Base-by-base conservation (phyloP, 2,113 vertebrate genomes). In the Rhagologus leucostigma region DNA sequence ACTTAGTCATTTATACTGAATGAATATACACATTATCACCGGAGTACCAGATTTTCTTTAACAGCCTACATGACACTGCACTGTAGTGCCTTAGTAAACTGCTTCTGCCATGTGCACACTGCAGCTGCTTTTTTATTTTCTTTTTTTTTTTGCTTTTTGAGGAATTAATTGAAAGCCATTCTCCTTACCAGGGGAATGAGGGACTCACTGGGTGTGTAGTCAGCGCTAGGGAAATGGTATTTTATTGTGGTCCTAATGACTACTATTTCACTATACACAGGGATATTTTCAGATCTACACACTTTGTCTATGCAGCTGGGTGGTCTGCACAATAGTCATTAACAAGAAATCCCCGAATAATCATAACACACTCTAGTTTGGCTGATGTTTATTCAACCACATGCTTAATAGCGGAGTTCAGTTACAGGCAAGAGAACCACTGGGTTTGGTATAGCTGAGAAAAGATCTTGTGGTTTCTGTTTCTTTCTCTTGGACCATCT, bases 1-100 rank as follows among this genome's bases (percentile, higher is more conserved):
- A 98, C 97, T 97, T 98, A 97, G 95, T 97, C 87, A 97, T 98
- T 98, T 98, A 97, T 95, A 97, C 94, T 93, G 95, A 98, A 97
- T 96, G 97, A 98, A 98, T 97, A 98, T 96, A 97, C 97, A 98
- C 94, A 98, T 98, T 98, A 98, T 97, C 96, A 97, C 92, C 71
- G 29, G 96, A 96, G 74, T 92, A 95, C 95, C 94, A 93, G 96
- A 96, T 97, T 98, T 96, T 75, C 88, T 94, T 96, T 95, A 97
- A 97, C 95, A 97, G 93, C 76, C 92, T 91, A 86, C 84, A 90
- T 55, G 77, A 97, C 97, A 96, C 27, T 83, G 80, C 87, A 92
- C 87, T 95, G 29, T 92, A 97, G 95, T 97, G 87, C 92, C 90
- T 97, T 97, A 96, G 89, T 96, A 93, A 97, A 98, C 82, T 94